Percentiles rank a stretch among this genome's conserved stretches.
These are phyloP conservation scores for Gymnoscopelus microlampas DNA, from an alignment of 2,797 vertebrate species.

Conservation along the genomic window DNA sequence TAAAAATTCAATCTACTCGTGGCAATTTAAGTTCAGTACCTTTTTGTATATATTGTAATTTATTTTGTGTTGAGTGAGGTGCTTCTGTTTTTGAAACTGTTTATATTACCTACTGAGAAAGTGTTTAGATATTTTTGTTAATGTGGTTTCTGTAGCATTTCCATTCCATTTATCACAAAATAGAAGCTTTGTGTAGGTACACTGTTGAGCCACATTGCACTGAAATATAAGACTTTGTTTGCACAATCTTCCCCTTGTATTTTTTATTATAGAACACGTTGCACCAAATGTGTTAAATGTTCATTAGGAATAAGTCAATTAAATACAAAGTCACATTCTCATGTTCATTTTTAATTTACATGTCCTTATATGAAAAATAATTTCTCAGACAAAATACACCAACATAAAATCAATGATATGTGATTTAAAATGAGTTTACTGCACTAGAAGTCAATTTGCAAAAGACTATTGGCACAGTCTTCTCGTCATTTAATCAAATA, in stretches of 20 bases:
- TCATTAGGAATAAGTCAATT: constrained; percentile 49
- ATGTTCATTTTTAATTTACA: constrained; percentile 41
- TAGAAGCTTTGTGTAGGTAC: constrained; percentile 20
- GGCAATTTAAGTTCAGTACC: no score
- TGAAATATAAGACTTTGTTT: constrained; percentile 67
- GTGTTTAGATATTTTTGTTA: constrained; percentile 24
- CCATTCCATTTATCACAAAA: constrained; percentile 37
- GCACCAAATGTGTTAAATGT: constrained; percentile 32
- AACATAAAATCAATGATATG: constrained; percentile 32
- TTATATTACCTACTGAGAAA: constrained; percentile 17
- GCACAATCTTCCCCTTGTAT: constrained; percentile 62
- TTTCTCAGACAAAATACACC: constrained; percentile 26
- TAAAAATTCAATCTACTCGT: no score
- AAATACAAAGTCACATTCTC: constrained; percentile 46
- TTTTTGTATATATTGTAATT: constrained; percentile 83
- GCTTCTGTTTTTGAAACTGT: constrained; percentile 45
- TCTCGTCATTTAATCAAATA: background rate
- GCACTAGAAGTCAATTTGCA: background rate
- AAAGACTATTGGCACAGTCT: background rate
- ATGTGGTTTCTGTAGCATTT: constrained; percentile 49
- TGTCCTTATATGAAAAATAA: constrained; percentile 39
- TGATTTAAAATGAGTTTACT: background rate
- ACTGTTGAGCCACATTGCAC: constrained; percentile 59
- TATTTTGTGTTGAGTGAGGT: constrained; percentile 73
- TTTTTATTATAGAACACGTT: constrained; percentile 50